phyloP scores from a whole-genome alignment of 2,797 vertebrate genomes.

The Leptatherina wallacei region DNA sequence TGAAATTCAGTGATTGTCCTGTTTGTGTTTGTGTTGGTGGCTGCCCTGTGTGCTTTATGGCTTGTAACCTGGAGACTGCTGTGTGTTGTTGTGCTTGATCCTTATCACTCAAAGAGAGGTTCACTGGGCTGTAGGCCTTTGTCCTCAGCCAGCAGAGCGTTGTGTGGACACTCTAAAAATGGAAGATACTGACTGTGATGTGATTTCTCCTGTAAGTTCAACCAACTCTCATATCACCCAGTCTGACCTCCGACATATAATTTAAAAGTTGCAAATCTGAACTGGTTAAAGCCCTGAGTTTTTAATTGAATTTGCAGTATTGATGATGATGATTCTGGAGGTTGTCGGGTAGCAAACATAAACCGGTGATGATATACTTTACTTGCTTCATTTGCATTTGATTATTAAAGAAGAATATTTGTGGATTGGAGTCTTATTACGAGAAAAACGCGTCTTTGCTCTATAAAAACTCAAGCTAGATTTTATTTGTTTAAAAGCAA shows the following conservation, averaged over 20 bases:
- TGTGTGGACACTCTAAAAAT: neutral
- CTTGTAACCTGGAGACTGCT: constrained; percentile 39
- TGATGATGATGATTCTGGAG: neutral
- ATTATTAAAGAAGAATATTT: neutral
- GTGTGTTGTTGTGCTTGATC: constrained; percentile 24
- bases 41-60: constrained; percentile 17
- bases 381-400: neutral
- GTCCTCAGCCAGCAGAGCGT: neutral
- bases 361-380: no score
- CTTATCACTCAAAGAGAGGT: constrained; percentile 4
- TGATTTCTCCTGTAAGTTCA: neutral
- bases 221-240: neutral
- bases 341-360: neutral
- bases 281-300: constrained; percentile 22
- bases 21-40: neutral
- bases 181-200: neutral
- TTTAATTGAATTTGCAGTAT: constrained; percentile 51
- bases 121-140: constrained; percentile 31
- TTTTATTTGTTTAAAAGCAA: no score
- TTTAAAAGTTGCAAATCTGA: constrained; percentile 18
- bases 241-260: constrained; percentile 5
- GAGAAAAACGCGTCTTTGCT: no score
- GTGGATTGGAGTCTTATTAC: neutral
- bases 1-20: neutral
- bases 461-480: no score